Evolutionary conservation across 2,797 vertebrate species (phyloP), one percentile per base, ranked within the genome.

Genomic region (Sandelia bainsii): DNA sequence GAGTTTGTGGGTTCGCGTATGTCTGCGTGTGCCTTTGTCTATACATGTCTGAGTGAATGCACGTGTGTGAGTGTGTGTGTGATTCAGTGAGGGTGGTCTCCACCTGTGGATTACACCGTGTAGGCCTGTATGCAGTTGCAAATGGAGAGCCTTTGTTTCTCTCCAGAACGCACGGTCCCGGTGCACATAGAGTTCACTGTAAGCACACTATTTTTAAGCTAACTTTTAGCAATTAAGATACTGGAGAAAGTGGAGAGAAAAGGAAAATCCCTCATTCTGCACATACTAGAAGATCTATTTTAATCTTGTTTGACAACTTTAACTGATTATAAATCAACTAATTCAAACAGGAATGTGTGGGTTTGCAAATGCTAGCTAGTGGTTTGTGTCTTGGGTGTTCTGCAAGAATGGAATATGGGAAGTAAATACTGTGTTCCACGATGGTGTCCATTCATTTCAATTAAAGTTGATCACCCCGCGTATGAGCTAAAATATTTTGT

Each of bases 21-120:
- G 39, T 59, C 29, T 60, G 3, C 23, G n/a, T 37, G 48, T 54
- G 51, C 53, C 25, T 57, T 52, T 51, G 57, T 49, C 34, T 12
- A 32, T 44, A 39, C 46, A 34, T 56, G n/a, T 49, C 32, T 66
- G 51, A 32, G 39, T 56, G 34, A 40, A 60, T 46, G 59, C 51
- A 39, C 10, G 34, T 11, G 34, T 29, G 27, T 25, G 25, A 25
- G 57, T 23, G 20, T 34, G 52, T 34, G 46, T 20, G n/a, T 22
- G 51, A 32, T 29, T 80, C 53, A 74, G n/a, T 56, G 51, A 85
- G 81, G 89, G 87, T 91, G 90, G 87, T 91, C 91, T 72, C 76
- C 83, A 86, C 81, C 78, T 89, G 81, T 58, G 72, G 74, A 84
- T 81, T 72, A 79, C 40, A 53, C 48, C 54, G 39, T 32, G 73